Conservation (phyloP, 2,888 invertebrate species). For the Gerris lacustris region DNA sequence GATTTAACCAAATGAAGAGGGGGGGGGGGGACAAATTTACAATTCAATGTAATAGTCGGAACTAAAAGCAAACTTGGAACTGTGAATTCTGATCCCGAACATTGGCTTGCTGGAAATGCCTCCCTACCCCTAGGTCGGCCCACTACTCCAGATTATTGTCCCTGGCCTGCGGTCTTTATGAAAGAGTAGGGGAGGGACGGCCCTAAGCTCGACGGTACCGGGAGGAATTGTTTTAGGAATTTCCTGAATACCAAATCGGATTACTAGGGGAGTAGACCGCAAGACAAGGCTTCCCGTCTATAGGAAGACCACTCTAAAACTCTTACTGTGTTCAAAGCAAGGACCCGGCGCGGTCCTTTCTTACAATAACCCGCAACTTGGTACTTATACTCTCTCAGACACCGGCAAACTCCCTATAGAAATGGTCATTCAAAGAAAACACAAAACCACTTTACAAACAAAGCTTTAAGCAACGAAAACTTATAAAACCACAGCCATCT, state of each 20-base stretch:
- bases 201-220: neutral
- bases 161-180: neutral
- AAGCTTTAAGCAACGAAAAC: neutral
- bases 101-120: no score
- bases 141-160: neutral
- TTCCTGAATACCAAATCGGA: slow-evolving; percentile 3
- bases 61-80: no score
- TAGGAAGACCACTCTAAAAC: neutral
- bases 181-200: neutral
- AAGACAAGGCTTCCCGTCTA: neutral
- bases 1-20: no score
- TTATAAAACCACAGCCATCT: no score
- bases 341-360: neutral
- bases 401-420: neutral
- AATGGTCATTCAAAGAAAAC: neutral
- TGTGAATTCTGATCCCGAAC: no score
- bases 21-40: no score
- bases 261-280: neutral
- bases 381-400: neutral
- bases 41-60: no score
- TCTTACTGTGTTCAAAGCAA: neutral
- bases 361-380: slow-evolving; percentile 1
- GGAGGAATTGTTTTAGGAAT: neutral
- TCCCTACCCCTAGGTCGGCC: no score
- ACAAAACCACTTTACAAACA: neutral